Percentiles rank a stretch among this genome's conserved stretches.
These are phyloP conservation scores for Rhincodon typus DNA, from an alignment of 2,797 vertebrate genomes.

Conservation along the genomic window DNA sequence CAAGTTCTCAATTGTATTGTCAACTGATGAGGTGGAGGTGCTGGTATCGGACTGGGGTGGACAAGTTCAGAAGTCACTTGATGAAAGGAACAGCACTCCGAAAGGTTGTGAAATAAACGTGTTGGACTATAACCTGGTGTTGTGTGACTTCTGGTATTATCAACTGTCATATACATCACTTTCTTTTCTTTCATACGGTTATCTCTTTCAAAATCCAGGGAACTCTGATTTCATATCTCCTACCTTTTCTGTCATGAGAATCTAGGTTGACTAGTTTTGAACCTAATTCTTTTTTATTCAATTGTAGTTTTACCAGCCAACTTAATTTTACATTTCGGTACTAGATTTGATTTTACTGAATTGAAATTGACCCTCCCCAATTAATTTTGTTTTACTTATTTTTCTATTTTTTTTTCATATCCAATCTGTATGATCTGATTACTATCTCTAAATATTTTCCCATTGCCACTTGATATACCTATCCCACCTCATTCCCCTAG, in stretches of 20 bases:
- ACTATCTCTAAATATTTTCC: not conserved
- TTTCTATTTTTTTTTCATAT: not conserved
- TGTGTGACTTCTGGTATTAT: too few relatives aligned
- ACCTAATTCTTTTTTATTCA: not conserved
- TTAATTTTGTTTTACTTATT: not conserved
- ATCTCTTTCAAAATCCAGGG: not conserved
- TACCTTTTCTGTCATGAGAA: not conserved
- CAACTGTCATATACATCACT: not conserved
- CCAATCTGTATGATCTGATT: not conserved
- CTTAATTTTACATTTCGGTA: not conserved
- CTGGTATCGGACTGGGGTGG: too few relatives aligned
- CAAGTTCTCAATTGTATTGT: too few relatives aligned
- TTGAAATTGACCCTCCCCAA: not conserved
- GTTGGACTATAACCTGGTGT: too few relatives aligned
- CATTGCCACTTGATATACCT: not conserved
- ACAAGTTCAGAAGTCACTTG: too few relatives aligned
- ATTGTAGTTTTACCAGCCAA: not conserved
- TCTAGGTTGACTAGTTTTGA: not conserved
- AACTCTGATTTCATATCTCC: not conserved
- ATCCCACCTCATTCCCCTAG: not conserved
- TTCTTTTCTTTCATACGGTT: not conserved
- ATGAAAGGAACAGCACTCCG: too few relatives aligned
- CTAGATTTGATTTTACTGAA: not conserved
- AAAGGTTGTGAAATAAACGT: too few relatives aligned
- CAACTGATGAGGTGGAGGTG: too few relatives aligned